These are phyloP conservation scores for Isotomurus palustris DNA, from an alignment of 2,888 invertebrate genomes.

Conservation along the genomic window DNA sequence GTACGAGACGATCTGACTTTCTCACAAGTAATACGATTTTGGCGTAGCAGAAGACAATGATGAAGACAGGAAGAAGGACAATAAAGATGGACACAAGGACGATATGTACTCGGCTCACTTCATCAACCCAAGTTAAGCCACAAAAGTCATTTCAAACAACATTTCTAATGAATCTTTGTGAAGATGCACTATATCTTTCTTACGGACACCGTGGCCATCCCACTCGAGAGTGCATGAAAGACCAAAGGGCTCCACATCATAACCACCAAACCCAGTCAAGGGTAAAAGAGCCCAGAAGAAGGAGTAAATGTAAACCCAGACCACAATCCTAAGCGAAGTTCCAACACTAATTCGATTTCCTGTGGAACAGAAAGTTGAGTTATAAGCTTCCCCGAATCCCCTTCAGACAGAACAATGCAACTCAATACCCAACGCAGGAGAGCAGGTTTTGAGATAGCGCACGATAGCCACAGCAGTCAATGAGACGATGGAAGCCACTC, in stretches of 20 bases:
- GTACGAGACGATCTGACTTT: conserved; percentile 22
- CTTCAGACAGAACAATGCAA: background rate
- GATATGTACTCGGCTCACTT: conserved; percentile 37
- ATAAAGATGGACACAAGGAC: conserved; percentile 27
- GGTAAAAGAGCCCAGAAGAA: conserved; percentile 39
- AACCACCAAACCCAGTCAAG: conserved; percentile 33
- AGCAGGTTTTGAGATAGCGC: conserved; percentile 42
- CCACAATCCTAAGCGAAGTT: conserved; percentile 23
- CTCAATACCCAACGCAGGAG: conserved; percentile 29
- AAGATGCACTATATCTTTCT: conserved; percentile 7
- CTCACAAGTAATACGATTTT: conserved; percentile 35
- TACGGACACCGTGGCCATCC: conserved; percentile 22
- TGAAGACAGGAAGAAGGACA: conserved; percentile 31
- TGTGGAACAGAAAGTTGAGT: background rate
- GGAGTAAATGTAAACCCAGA: conserved; percentile 29
- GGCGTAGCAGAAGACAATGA: conserved; percentile 36
- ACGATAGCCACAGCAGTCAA: conserved; percentile 37
- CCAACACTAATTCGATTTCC: conserved; percentile 22
- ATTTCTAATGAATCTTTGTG: background rate
- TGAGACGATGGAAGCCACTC: conserved; percentile 39
- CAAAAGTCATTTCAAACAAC: background rate
- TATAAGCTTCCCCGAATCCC: background rate
- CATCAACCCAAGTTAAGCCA: background rate
- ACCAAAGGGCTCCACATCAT: conserved; percentile 42
- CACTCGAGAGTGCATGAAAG: conserved; percentile 42